Percentiles rank a stretch among this genome's conserved stretches.
Evolutionary conservation across 2,797 vertebrate species (phyloP).

Genomic region (Hylomyscus alleni): DNA sequence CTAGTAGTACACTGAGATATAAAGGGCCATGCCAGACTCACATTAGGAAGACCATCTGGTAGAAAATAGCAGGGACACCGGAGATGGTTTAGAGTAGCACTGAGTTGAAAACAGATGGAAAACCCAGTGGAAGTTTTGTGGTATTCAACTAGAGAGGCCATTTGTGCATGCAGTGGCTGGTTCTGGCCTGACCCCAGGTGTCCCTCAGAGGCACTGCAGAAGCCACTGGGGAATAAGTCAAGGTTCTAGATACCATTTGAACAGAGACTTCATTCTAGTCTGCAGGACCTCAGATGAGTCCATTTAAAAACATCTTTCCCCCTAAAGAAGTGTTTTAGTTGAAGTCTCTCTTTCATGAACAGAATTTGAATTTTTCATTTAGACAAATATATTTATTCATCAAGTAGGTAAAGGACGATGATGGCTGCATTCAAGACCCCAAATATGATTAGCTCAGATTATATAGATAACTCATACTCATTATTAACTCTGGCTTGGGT

Average conservation of each 20-base stretch:
- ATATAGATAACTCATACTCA: background rate
- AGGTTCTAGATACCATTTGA: background rate
- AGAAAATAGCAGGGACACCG: no score
- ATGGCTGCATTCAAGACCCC: background rate
- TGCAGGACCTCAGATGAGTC: background rate
- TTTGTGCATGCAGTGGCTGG: background rate
- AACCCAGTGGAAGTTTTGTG: background rate
- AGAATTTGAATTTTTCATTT: background rate
- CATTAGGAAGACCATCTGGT: background rate
- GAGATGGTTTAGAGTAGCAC: background rate
- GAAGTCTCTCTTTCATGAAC: background rate
- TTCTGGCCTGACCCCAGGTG: background rate
- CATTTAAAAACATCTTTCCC: background rate
- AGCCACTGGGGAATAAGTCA: background rate
- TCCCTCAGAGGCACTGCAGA: accelerated
- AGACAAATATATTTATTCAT: background rate
- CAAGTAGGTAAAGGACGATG: background rate
- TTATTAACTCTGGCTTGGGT: background rate
- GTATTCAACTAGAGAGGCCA: background rate
- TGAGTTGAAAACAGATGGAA: background rate
- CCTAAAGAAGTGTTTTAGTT: background rate
- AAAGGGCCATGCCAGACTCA: background rate
- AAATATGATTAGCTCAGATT: background rate
- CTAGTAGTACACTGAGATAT: background rate
- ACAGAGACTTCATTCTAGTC: background rate